Evolutionary conservation across 2,113 vertebrate genomes (phyloP).

Genomic region (Rhynchomys soricoides): DNA sequence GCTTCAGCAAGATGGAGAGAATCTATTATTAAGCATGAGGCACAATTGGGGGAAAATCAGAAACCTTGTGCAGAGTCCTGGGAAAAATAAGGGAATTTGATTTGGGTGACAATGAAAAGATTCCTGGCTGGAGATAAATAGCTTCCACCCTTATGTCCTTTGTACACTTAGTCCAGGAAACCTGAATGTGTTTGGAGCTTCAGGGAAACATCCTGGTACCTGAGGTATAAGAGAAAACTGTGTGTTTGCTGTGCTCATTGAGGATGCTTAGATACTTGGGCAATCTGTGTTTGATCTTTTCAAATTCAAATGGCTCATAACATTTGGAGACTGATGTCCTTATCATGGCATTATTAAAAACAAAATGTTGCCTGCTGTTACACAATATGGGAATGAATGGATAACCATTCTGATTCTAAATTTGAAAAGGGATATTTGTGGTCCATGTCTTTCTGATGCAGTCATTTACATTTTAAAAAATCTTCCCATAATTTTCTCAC

Average conservation of each 20-base stretch:
- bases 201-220: neutral
- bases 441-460: neutral
- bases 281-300: neutral
- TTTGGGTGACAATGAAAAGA: neutral
- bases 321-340: neutral
- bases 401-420: neutral
- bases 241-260: neutral
- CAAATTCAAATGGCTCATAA: neutral
- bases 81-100: neutral
- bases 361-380: neutral
- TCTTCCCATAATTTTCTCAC: neutral
- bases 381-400: neutral
- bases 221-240: neutral
- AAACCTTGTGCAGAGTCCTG: neutral
- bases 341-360: neutral
- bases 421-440: neutral
- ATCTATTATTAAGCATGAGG: neutral
- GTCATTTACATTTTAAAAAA: neutral
- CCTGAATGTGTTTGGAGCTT: neutral
- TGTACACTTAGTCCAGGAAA: constrained; percentile 5
- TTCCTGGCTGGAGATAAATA: neutral
- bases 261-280: neutral
- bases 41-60: neutral
- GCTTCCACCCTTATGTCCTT: neutral
- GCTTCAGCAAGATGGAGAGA: neutral